phyloP scores from a whole-genome alignment of 2,797 vertebrate species.

The Chiroxiphia lanceolata region DNA sequence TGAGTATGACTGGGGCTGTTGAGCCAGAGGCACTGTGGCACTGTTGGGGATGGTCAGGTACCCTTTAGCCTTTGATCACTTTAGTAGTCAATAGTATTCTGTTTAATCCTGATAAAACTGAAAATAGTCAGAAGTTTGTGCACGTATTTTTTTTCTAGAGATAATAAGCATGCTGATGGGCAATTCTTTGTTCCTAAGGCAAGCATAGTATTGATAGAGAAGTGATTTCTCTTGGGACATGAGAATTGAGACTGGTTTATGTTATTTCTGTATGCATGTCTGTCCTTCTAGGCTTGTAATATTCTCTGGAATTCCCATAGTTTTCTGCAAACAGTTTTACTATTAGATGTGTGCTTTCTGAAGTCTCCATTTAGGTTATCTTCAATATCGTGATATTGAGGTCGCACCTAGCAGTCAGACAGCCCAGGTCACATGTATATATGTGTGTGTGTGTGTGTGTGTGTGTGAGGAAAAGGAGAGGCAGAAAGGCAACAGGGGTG shows the following conservation, averaged over 20 bases:
- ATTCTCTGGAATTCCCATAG: not conserved
- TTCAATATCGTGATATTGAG: not conserved
- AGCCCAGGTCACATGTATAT: not conserved
- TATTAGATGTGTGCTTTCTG: not conserved
- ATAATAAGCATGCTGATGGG: not conserved
- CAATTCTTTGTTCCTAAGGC: not conserved
- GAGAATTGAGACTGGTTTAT: not conserved
- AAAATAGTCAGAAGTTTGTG: not conserved
- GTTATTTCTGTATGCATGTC: not conserved
- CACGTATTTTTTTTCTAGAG: not conserved
- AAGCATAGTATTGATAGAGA: not conserved
- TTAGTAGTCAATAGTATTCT: not conserved
- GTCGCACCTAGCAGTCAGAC: not conserved
- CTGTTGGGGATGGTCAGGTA: not conserved
- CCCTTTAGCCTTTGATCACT: not conserved
- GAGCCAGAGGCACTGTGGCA: not conserved
- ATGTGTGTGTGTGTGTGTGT: not conserved
- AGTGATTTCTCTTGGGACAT: not conserved
- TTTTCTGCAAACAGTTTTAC: constrained; percentile 1
- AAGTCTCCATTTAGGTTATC: not conserved
- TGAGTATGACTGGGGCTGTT: not conserved
- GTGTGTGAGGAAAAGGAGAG: not conserved
- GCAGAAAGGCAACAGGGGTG: not conserved
- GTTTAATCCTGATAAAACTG: not conserved
- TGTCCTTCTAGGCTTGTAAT: not conserved